phyloP scores from a whole-genome alignment of 2,113 vertebrate species.

The chimpanzee (Pan troglodytes) region NHGRI_mPanTro3-v2.1_pri NC_072413.2:47032501-47033000 shows the following conservation, averaged over 20 bases:
- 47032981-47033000: background rate
- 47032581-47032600: conserved; percentile 67
- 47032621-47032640: conserved; percentile 46
- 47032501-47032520: conserved; percentile 74
- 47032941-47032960: background rate
- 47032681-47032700: background rate
- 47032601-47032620: conserved; percentile 64
- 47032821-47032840: conserved; percentile 27
- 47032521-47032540: conserved; percentile 78
- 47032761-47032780: conserved; percentile 46
- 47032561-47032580: conserved; percentile 75
- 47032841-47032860: conserved; percentile 58
- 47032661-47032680: background rate
- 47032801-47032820: conserved; percentile 38
- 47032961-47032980: background rate
- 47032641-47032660: conserved; percentile 27
- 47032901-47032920: background rate
- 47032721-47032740: conserved; percentile 53
- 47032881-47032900: background rate
- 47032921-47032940: background rate
- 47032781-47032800: conserved; percentile 58
- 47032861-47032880: conserved; percentile 3
- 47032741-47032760: conserved; percentile 69
- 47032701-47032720: conserved; percentile 54
- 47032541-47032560: conserved; percentile 76